Evolutionary conservation across 1,140 invertebrate genomes (phyloP).

Genomic region (Drosophila paulistorum): DNA sequence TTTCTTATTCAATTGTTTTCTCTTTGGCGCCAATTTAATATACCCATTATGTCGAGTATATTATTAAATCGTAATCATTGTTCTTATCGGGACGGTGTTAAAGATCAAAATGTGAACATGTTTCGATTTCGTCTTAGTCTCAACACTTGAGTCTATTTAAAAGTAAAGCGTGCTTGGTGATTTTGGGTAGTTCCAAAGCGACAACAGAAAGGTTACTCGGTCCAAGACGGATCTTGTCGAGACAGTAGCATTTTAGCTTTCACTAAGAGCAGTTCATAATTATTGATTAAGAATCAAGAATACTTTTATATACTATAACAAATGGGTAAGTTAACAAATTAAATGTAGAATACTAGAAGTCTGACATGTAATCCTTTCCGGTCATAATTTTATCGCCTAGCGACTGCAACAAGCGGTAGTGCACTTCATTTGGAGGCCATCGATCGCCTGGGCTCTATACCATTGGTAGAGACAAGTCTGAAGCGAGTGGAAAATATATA

Average conservation of each 20-base stretch:
- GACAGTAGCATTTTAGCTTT: constrained; percentile 43
- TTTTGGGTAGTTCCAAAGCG: constrained; percentile 31
- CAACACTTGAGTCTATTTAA: constrained; percentile 37
- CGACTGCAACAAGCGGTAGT: constrained; percentile 62
- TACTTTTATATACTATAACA: constrained; percentile 12
- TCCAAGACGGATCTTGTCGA: constrained; percentile 26
- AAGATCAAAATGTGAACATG: constrained; percentile 60
- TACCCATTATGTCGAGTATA: background rate
- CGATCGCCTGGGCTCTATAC: constrained; percentile 87
- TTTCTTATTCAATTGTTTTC: no score
- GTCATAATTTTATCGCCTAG: constrained; percentile 20
- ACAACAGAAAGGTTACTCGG: constrained; percentile 1
- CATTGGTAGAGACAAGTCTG: constrained; percentile 89
- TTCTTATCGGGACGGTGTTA: constrained; percentile 52
- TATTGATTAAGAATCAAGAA: constrained; percentile 8
- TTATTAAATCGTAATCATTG: constrained; percentile 9
- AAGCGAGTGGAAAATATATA: constrained; percentile 88
- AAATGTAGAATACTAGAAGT: background rate
- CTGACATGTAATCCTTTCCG: background rate
- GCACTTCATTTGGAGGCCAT: constrained; percentile 86
- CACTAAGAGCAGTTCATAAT: constrained; percentile 28
- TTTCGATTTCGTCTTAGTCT: constrained; percentile 57
- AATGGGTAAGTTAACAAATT: constrained; percentile 60
- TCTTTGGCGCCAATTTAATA: background rate
- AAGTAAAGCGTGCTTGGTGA: constrained; percentile 35